Evolutionary conservation across 2,888 invertebrate genomes (phyloP).

Genomic region (Automeris io): DNA sequence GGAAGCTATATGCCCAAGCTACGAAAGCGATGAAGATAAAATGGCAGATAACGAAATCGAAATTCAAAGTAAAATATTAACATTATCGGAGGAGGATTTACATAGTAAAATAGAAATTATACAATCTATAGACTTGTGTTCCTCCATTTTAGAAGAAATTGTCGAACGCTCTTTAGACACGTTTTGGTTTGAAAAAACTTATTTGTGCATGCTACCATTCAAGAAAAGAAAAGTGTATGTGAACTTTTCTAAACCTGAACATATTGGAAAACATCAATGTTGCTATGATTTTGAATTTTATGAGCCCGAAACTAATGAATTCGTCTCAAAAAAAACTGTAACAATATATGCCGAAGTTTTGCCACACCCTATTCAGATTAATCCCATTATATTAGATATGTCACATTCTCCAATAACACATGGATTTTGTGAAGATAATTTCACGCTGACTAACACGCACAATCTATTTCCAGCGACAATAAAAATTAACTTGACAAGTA

Average conservation of each 20-base stretch:
- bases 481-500: slow-evolving; percentile 44
- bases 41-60: slow-evolving; percentile 23
- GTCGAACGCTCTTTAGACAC: slow-evolving; percentile 38
- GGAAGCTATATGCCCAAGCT: slow-evolving; percentile 22
- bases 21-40: slow-evolving; percentile 31
- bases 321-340: slow-evolving; percentile 32
- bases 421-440: slow-evolving; percentile 42
- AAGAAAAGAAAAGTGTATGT: slow-evolving; percentile 32
- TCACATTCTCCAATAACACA: slow-evolving; percentile 33
- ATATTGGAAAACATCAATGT: slow-evolving; percentile 49
- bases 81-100: slow-evolving; percentile 10
- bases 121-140: slow-evolving; percentile 23
- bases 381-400: slow-evolving; percentile 53
- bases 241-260: slow-evolving; percentile 44
- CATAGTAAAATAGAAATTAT: slow-evolving; percentile 15
- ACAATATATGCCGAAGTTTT: slow-evolving; percentile 50
- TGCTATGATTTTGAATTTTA: slow-evolving; percentile 45
- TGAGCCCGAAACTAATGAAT: slow-evolving; percentile 28
- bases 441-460: slow-evolving; percentile 43
- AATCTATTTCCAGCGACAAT: slow-evolving; percentile 36
- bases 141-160: slow-evolving; percentile 29
- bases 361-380: slow-evolving; percentile 46
- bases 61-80: slow-evolving; percentile 19
- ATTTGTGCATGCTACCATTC: slow-evolving; percentile 30
- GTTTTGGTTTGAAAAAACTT: slow-evolving; percentile 45